Evolutionary conservation across 1,140 invertebrate species (phyloP).

Genomic region (Drosophila varians): DNA sequence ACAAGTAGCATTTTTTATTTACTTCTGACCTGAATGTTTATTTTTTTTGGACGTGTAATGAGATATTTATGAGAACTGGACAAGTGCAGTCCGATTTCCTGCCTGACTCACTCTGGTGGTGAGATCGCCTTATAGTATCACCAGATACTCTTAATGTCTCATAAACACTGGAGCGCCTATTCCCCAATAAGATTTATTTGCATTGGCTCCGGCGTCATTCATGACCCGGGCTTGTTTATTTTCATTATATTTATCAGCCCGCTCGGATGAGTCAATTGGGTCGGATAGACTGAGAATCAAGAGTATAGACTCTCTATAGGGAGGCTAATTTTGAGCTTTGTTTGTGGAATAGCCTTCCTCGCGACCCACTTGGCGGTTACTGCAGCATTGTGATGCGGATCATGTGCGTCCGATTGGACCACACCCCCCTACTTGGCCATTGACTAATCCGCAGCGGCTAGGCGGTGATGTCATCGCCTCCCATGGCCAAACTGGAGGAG

Average conservation of each 20-base stretch:
- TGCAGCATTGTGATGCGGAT: conserved; percentile 5
- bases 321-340: not conserved
- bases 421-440: conserved; percentile 8
- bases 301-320: too few relatives aligned
- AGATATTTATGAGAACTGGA: conserved; percentile 33
- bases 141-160: too few relatives aligned
- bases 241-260: conserved; percentile 11
- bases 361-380: conserved; percentile 9
- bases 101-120: not conserved
- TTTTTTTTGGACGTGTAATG: too few relatives aligned
- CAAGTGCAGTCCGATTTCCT: not conserved
- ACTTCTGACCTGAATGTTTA: not conserved
- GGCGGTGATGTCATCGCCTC: conserved; percentile 14
- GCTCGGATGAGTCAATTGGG: conserved; percentile 4
- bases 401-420: not conserved
- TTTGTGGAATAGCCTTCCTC: too few relatives aligned
- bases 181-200: not conserved
- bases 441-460: conserved; percentile 6
- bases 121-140: not conserved
- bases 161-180: not conserved
- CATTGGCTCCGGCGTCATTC: not conserved
- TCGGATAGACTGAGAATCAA: not conserved
- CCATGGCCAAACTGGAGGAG: conserved; percentile 7
- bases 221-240: conserved; percentile 10
- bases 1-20: not conserved